Conservation (phyloP, 2,113 vertebrate species). For the Lucifuga dentata region DNA sequence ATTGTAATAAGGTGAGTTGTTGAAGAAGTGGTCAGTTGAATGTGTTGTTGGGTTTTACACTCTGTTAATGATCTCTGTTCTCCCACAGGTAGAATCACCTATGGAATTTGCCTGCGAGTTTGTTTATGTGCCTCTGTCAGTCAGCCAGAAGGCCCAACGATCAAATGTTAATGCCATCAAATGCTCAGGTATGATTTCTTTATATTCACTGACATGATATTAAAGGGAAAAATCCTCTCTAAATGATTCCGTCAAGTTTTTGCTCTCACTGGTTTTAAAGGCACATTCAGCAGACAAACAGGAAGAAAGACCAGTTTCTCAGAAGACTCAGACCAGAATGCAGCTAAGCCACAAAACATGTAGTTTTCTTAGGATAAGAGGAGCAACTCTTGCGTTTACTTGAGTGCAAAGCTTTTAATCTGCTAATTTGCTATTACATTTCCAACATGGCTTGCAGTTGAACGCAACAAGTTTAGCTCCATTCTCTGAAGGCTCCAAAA, state of each 20-base stretch:
- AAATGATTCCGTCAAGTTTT: too few relatives aligned
- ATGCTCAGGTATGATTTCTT: constrained; percentile 73
- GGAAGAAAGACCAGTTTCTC: too few relatives aligned
- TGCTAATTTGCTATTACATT: too few relatives aligned
- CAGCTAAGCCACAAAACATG: too few relatives aligned
- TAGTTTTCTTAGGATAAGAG: too few relatives aligned
- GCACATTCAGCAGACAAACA: too few relatives aligned
- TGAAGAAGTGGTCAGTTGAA: neutral
- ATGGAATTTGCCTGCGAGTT: constrained; percentile 82
- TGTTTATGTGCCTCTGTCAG: constrained; percentile 70
- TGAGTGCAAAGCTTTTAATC: neutral
- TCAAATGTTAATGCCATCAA: constrained; percentile 38
- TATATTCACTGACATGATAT: neutral
- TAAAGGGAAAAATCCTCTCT: too few relatives aligned
- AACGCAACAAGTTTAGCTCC: too few relatives aligned
- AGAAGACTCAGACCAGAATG: too few relatives aligned
- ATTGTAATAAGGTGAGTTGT: neutral
- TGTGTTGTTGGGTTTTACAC: neutral
- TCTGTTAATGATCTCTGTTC: neutral
- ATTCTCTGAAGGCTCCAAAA: neutral
- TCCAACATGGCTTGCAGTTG: too few relatives aligned
- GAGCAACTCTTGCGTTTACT: too few relatives aligned
- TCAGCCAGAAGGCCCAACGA: constrained; percentile 47
- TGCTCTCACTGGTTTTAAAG: too few relatives aligned
- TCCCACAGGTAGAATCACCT: constrained; percentile 6